phyloP scores from a whole-genome alignment of 2,888 invertebrate species.

The Lottia scabra region DNA sequence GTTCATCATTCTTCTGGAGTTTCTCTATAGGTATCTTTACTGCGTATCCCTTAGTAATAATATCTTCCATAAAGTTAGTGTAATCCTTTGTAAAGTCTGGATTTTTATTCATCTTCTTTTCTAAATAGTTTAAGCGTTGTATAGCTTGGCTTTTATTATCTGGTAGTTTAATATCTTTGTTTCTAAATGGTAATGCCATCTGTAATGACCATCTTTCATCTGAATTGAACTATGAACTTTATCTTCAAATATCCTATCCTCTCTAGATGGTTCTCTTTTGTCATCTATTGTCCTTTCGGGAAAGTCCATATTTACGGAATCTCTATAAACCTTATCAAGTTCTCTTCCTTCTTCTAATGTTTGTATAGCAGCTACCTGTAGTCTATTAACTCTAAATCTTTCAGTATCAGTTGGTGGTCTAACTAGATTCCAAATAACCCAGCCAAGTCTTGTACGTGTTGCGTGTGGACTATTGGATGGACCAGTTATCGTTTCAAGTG shows the following conservation, averaged over 20 bases:
- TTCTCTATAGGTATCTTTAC: conserved; percentile 11
- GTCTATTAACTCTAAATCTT: conserved; percentile 9
- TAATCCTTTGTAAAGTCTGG: conserved; percentile 4
- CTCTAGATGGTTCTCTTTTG: conserved; percentile 19
- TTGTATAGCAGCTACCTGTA: conserved; percentile 1
- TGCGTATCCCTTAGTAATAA: conserved; percentile 21
- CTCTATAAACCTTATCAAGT: conserved; percentile 5
- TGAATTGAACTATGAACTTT: conserved; percentile 15
- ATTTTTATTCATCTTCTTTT: not conserved
- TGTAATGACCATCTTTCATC: conserved; percentile 15
- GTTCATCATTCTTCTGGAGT: conserved; percentile 5
- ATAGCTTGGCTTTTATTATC: conserved; percentile 1
- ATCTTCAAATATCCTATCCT: conserved; percentile 24
- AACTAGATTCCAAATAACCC: not conserved
- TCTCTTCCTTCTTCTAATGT: not conserved
- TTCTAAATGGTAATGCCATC: conserved; percentile 10
- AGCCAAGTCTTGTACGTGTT: not conserved
- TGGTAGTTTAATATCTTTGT: not conserved
- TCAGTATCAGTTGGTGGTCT: not conserved
- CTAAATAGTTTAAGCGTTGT: not conserved
- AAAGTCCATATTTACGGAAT: conserved; percentile 27
- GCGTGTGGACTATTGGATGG: not conserved
- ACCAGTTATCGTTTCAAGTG: not conserved
- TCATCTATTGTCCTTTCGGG: conserved; percentile 26
- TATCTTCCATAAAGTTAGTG: conserved; percentile 22